Base-by-base conservation (phyloP, 35 echinoderm and acorn worm species). In the Stichopus chloronotus region DNA sequence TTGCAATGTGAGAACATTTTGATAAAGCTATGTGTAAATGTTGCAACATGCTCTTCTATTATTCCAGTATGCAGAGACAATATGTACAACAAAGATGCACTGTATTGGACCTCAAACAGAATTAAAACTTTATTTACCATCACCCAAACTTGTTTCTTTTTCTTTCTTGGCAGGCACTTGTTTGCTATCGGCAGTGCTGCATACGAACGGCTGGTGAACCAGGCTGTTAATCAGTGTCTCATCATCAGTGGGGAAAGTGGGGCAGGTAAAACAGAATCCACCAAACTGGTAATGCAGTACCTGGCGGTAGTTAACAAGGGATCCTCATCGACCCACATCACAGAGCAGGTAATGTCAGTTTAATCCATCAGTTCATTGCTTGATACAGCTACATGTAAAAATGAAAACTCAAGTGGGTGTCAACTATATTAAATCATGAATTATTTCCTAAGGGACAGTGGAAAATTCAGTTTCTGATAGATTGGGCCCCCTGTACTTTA, bases 161-260 rank as follows among this genome's bases (percentile, higher is more conserved):
- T 65, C 19, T 65, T 65, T 12, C 5, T 65, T 72, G 84, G 4
- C 93, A 99, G 97, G 11, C 97, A 99, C 86, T 79, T 99, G 54
- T 99, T 99, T 96, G 97, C 97, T 2, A 92, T 99, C 55, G 97
- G 93, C 4, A 94, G 92, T 84, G 94, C 95, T 63, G 97, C 97
- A n/a, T 96, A 95, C 77, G 24, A 89, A 53, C 91, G 92, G 13
- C 92, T 99, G 97, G 78, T 69, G 13, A 92, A 96, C 12, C 93
- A 92, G 10, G 88, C 69, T 19, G 80, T 85, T 25, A 95, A 99
- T 59, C 97, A 99, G 77, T 94, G 93, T 52, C 89, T 99, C 19
- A 92, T 99, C 58, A 96, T 99, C 83, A 99, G 97, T 60, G 97
- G 97, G 5, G 97, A 99, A 79, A 99, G 97, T 92, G 97, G 97